Evolutionary conservation across 2,113 vertebrate species (phyloP).

Genomic region (Ardeotis arabs): DNA sequence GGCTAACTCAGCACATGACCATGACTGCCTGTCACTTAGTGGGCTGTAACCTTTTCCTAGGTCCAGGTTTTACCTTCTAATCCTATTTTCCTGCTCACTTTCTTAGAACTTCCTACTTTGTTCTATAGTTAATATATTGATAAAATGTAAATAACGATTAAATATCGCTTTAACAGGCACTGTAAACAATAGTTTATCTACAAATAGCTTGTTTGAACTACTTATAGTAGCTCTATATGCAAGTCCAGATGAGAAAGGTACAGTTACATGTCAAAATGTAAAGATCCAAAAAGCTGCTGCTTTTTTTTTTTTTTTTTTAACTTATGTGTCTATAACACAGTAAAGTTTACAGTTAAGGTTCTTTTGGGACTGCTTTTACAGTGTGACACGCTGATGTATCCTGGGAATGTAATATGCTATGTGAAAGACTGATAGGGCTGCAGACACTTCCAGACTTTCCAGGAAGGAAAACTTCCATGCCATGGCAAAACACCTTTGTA

Average conservation of each 20-base stretch:
- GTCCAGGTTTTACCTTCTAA: constrained; percentile 4
- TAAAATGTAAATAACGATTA: not conserved
- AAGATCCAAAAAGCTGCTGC: not conserved
- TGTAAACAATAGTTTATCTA: not conserved
- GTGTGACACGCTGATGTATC: not conserved
- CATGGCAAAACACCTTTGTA: not conserved
- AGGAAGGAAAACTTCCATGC: not conserved
- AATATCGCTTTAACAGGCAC: not conserved
- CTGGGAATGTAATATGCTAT: not conserved
- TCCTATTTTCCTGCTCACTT: constrained; percentile 28
- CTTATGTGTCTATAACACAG: not conserved
- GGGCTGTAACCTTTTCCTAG: constrained; percentile 16
- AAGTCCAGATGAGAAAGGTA: not conserved
- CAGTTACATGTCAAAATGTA: not conserved
- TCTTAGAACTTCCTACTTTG: not conserved
- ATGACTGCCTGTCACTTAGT: not conserved
- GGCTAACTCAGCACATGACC: not conserved
- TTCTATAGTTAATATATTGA: not conserved
- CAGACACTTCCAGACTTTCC: not conserved
- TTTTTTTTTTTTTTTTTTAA: not conserved
- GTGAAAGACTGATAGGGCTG: not conserved
- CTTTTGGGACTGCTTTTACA: not conserved
- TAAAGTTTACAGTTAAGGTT: not conserved
- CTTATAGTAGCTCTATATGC: not conserved
- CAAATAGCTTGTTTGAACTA: not conserved